Evolutionary conservation across 2,888 invertebrate genomes (phyloP).

Genomic region (Cotesia congregata): DNA sequence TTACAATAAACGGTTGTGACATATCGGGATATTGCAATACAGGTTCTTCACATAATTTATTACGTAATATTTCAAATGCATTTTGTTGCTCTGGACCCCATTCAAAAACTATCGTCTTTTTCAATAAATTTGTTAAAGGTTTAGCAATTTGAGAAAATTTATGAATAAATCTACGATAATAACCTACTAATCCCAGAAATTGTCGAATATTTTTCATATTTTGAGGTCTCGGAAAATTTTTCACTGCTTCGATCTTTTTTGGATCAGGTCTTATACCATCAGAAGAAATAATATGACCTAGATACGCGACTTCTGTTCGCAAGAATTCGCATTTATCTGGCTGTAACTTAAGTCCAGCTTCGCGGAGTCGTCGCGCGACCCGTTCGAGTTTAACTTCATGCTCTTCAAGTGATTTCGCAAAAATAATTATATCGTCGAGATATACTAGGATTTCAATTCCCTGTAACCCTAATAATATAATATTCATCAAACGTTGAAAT

Average conservation of each 20-base stretch:
- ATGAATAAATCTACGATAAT: no score
- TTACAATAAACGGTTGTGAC: neutral
- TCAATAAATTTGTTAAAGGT: no score
- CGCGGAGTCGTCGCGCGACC: conserved; percentile 5
- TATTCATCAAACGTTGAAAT: no score
- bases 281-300: conserved; percentile 52
- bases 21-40: neutral
- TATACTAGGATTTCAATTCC: no score
- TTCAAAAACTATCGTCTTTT: no score
- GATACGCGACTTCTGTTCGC: conserved; percentile 45
- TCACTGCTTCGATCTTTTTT: conserved; percentile 46
- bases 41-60: neutral
- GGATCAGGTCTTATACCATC: conserved; percentile 52
- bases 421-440: no score
- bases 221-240: conserved; percentile 32
- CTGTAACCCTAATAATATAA: no score
- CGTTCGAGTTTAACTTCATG: conserved; percentile 20
- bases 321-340: conserved; percentile 46
- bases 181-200: conserved; percentile 44
- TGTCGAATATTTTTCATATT: conserved; percentile 44
- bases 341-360: conserved; percentile 25
- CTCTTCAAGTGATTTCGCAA: conserved; percentile 17
- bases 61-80: neutral
- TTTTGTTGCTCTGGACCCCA: neutral
- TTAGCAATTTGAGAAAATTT: no score